Evolutionary conservation across 2,797 vertebrate species (phyloP), one percentile per base, ranked within the genome.

Genomic region (Calcarius lapponicus): DNA sequence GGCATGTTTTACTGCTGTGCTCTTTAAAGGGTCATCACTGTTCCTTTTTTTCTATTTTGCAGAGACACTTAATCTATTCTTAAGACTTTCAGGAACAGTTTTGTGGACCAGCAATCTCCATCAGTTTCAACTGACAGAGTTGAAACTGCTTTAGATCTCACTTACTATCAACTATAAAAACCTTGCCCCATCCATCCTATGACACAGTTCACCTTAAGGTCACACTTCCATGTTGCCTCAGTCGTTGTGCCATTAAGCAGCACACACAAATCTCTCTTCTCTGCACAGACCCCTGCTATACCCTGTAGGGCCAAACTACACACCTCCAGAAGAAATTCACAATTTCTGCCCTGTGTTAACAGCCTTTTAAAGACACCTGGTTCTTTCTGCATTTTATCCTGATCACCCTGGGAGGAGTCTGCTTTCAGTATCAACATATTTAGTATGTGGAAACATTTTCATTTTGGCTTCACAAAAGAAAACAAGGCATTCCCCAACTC

Each of bases 391-490:
- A 45, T 75, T 71, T 83, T 64, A 86, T 38, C 24, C 34, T 15
- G 38, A 4, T 10, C 34, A 54, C 10, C 19, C 12, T 32, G 26
- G 3, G 2, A 74, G 4, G 22, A 78, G 15, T 34, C 42, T 80
- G 50, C 34, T 50, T 91, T 71, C 48, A 50, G 17, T 29, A 64
- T 14, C 26, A 67, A 34, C 3, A 5, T 25, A 60, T 10, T 74
- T 45, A 57, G 53, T 7, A 71, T 1, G 5, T 0, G 1, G 67
- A 10, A 4, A 42, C 2, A 1, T 50, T 88, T 78, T 38, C 22
- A 53, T 79, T 86, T 50, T 84, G 50, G 50, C 50, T 31, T 93
- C 34, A 21, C 31, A 50, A 53, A 83, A 61, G 48, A 64, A 80
- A 80, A 64, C 13, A 48, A 45, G 17, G n/a, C 56, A 14, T 36